Base-by-base conservation (phyloP, 2,113 vertebrate species). In the Gymnogyps californianus region DNA sequence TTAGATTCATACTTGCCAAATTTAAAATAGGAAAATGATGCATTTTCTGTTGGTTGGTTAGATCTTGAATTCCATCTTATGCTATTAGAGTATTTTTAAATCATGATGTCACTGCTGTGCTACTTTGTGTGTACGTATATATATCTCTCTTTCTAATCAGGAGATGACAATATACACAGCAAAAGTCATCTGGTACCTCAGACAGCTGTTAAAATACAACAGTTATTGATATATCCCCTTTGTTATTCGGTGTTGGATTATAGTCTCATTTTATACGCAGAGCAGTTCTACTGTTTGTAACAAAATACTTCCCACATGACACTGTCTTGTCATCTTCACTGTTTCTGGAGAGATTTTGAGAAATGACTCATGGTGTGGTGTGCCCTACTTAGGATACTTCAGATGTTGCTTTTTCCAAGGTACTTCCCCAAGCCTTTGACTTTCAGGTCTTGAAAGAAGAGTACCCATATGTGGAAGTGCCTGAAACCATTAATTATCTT, bases 291-390 rank as follows among this genome's bases (percentile, higher is more conserved):
- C 66, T 57, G 8, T 52, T 95, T 28, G 83, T 84, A 89, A 92
- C 38, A 79, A 94, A 97, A 95, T 84, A 75, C 72, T 92, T 93
- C 57, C 67, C 86, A 84, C 83, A 71, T 89, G 92, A 72, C 52
- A 34, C 76, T 71, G 22, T 64, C 89, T 89, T 95, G 77, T 90
- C 78, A 59, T 61, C 66, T 46, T 90, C 42, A 47, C 88, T 86
- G 82, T 75, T 93, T 86, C 90, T 84, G 70, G 47, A 83, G 72
- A 92, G 79, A 57, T 55, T 91, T 78, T 82, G 89, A 77, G 71
- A 80, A 91, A 78, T 95, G 83, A 91, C 42, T 97, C 93, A 90
- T 54, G 59, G 44, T 55, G 28, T 78, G 47, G 16, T 58, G 54
- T 91, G 83, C 57, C 86, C 83, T 93, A 78, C 62, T 88, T 95